Evolutionary conservation across 2,113 vertebrate genomes (phyloP), one percentile per base, ranked within the genome.

Genomic region (Tonatia bakeri): DNA sequence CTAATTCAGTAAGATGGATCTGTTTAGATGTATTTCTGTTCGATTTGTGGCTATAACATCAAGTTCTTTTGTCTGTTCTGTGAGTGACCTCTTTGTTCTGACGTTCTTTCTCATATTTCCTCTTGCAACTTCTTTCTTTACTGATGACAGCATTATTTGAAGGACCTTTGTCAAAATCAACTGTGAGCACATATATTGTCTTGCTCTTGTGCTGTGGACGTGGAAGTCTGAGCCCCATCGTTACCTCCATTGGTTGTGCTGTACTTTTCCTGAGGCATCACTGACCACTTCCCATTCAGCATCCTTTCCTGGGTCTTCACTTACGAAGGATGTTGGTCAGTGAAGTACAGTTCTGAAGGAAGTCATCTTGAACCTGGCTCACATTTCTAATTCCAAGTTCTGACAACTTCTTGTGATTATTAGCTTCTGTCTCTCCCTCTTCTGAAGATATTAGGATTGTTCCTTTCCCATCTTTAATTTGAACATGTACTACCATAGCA

Each of bases 381-480:
- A 99, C 99, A 1, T 99, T 99, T 93, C 99, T 98, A 98, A 99
- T 99, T 95, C 99, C 99, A 95, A 99, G 99, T 95, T 99, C 99
- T 19, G 99, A 98, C 45, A 99, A 97, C 40, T 98, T 99, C 97
- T 99, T 99, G 96, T 97, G 98, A 98, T 99, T 99, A 98, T 99
- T 99, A 95, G 98, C 99, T 99, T 99, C 99, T 0, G 99, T 99
- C 97, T 99, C 99, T 97, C 99, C 99, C 96, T 99, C 99, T 96
- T 99, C 99, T 14, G 99, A 99, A 91, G 99, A 99, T 97, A 99
- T 99, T 47, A 99, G 99, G 91, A 99, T 99, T 54, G 99, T 99
- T 97, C 99, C 99, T 98, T 99, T 99, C 61, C 99, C 99, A 83
- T 99, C 99, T 96, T 99, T 99, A 97, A 99, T 99, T 97, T 99